These are phyloP conservation scores for Petrocephalus schoutedeni DNA, from an alignment of 2,797 vertebrate species.

Conservation along the genomic window DNA sequence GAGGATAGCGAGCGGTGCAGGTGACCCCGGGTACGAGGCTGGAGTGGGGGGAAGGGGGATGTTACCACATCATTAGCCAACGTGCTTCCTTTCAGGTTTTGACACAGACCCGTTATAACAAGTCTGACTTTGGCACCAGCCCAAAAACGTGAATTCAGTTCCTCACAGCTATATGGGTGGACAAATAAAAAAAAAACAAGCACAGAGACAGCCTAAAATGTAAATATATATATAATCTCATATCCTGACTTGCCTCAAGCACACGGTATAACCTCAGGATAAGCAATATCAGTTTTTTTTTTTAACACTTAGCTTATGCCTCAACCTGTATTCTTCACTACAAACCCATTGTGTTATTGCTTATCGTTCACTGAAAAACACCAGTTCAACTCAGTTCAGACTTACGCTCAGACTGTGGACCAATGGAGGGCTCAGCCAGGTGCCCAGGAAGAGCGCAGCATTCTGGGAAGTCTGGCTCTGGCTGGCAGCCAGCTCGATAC, in stretches of 20 bases:
- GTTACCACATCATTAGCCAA: not conserved
- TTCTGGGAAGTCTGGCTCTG: conserved; percentile 85
- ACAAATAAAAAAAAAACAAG: not conserved
- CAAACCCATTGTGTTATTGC: not conserved
- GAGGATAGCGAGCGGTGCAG: conserved; percentile 65
- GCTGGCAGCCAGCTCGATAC: conserved; percentile 70
- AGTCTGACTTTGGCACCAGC: not conserved
- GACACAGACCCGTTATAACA: not conserved
- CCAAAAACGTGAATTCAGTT: not conserved
- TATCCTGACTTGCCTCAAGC: not conserved
- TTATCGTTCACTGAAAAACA: not conserved
- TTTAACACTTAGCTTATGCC: not conserved
- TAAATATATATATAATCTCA: not conserved
- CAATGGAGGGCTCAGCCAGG: conserved; percentile 81
- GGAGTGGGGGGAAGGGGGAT: not conserved
- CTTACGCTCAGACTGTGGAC: conserved; percentile 79
- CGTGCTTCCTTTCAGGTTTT: not conserved
- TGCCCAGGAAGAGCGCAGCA: conserved; percentile 77
- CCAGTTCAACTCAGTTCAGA: conserved; percentile 28
- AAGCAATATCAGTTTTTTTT: not conserved
- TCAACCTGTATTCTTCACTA: not conserved
- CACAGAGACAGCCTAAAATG: not conserved
- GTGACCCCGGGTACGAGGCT: conserved; percentile 68
- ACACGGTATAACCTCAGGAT: not conserved
- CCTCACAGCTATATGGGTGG: not conserved